phyloP scores from a whole-genome alignment of 2,113 vertebrate species.

The Ciconia boyciana region DNA sequence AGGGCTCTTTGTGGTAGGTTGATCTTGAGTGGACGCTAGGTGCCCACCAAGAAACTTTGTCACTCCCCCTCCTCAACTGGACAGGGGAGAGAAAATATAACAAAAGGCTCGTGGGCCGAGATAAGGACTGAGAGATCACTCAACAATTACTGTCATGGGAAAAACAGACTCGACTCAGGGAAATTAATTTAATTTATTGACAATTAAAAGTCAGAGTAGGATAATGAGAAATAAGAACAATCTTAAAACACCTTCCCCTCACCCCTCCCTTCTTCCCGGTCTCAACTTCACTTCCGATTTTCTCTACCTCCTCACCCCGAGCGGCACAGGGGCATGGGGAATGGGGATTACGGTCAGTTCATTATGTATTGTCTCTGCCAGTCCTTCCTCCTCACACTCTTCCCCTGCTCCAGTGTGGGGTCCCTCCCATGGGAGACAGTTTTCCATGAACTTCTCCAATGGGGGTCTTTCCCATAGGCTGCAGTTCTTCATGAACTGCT shows the following conservation, averaged over 20 bases:
- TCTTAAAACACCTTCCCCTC: background rate
- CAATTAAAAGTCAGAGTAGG: background rate
- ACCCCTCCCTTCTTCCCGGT: background rate
- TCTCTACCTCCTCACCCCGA: background rate
- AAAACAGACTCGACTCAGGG: background rate
- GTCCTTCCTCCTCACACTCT: background rate
- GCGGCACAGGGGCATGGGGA: too few species aligned
- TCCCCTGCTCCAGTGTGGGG: background rate
- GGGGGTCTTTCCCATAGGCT: background rate
- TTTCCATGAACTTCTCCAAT: background rate
- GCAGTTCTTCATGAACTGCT: background rate
- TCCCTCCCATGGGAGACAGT: background rate
- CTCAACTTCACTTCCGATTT: background rate
- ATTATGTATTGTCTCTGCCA: background rate
- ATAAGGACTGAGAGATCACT: background rate
- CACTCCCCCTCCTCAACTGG: background rate
- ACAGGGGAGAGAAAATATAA: background rate
- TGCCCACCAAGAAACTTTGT: background rate
- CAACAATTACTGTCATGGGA: background rate
- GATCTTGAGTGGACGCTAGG: background rate
- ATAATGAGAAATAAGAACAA: background rate
- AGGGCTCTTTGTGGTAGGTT: background rate
- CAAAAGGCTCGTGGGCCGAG: accelerated
- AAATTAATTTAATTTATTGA: background rate
- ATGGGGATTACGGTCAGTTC: background rate